Conservation (phyloP, 53 echinoderm and acorn worm species). For the Henricia sp. region DNA sequence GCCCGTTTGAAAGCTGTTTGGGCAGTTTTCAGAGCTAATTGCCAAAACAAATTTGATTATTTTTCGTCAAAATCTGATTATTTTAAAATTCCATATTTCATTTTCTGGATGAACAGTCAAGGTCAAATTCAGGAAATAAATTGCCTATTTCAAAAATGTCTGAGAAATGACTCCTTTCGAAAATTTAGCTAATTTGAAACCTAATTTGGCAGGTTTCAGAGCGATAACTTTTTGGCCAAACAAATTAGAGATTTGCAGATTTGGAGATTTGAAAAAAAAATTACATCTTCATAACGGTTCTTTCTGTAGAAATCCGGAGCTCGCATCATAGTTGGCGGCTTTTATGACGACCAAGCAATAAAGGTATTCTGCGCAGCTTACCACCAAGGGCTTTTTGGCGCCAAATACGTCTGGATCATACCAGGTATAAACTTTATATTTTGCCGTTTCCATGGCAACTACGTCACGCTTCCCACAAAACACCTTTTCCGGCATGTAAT, state of each 20-base stretch:
- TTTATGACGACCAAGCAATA: constrained; percentile 2
- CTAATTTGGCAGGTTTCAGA: no score
- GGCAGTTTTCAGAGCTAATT: no score
- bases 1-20: no score
- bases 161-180: neutral
- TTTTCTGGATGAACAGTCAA: no score
- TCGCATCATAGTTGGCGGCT: constrained; percentile 39
- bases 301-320: constrained; percentile 23
- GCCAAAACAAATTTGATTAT: no score
- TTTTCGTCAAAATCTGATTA: no score
- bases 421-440: constrained; percentile 30
- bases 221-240: neutral
- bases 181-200: no score
- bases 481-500: no score
- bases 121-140: no score
- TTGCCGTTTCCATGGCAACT: neutral
- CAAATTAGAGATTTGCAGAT: neutral
- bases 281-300: neutral
- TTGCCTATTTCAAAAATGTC: neutral
- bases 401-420: constrained; percentile 57
- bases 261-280: no score
- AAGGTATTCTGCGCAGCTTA: constrained; percentile 52
- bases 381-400: constrained; percentile 29
- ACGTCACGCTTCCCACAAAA: no score
- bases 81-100: no score